Conservation (phyloP, 2,888 invertebrate genomes). For the Epiblema foenella region DNA sequence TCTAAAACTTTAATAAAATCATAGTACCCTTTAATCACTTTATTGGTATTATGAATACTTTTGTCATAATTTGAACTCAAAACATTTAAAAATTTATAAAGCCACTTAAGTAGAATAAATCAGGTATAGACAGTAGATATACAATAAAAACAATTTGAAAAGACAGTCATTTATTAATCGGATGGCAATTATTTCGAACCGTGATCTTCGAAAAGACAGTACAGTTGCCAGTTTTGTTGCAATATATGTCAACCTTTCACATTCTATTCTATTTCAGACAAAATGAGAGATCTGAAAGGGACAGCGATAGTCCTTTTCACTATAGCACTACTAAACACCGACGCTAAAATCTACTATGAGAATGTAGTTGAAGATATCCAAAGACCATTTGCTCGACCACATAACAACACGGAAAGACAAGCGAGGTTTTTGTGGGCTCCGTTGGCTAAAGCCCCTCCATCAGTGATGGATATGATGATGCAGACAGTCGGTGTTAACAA, state of each 20-base stretch:
- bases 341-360: slow-evolving; percentile 55
- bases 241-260: not conserved
- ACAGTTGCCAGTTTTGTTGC: too few species aligned
- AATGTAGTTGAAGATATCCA: slow-evolving; percentile 58
- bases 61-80: too few species aligned
- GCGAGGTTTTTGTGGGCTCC: slow-evolving; percentile 59
- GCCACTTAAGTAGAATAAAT: too few species aligned
- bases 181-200: too few species aligned
- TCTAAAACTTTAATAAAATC: too few species aligned
- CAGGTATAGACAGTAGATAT: too few species aligned
- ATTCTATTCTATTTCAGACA: slow-evolving; percentile 51
- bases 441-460: slow-evolving; percentile 52
- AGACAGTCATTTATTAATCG: too few species aligned
- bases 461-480: slow-evolving; percentile 72
- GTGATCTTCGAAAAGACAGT: too few species aligned
- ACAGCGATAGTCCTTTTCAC: slow-evolving; percentile 49
- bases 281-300: slow-evolving; percentile 58
- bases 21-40: too few species aligned
- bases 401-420: slow-evolving; percentile 18
- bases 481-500: slow-evolving; percentile 65
- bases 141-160: too few species aligned
- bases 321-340: slow-evolving; percentile 49
- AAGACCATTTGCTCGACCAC: slow-evolving; percentile 44
- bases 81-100: too few species aligned
- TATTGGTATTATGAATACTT: too few species aligned